These are phyloP conservation scores for Chalcis sispes DNA, from an alignment of 2,888 invertebrate species.

Conservation along the genomic window DNA sequence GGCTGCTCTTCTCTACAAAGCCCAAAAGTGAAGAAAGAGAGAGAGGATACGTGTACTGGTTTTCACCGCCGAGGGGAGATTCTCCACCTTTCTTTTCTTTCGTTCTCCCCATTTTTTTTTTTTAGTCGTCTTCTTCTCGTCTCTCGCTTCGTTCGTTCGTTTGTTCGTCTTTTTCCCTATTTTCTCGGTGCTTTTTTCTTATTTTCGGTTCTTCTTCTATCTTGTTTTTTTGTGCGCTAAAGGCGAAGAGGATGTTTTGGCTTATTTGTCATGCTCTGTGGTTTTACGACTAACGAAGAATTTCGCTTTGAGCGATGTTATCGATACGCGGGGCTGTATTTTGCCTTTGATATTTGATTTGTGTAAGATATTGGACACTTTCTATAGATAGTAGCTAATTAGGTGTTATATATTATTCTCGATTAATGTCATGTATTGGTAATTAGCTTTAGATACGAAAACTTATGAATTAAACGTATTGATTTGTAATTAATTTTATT, in stretches of 20 bases:
- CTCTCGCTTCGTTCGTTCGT: not conserved
- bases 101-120: not conserved
- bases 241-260: too few relatives aligned
- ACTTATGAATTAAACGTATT: too few relatives aligned
- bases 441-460: too few relatives aligned
- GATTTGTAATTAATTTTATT: too few relatives aligned
- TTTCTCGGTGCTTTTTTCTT: not conserved
- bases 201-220: not conserved
- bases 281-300: slow-evolving; percentile 20
- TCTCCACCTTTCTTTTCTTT: not conserved
- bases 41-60: slow-evolving; percentile 42
- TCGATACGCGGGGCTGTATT: not conserved
- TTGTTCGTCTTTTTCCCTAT: not conserved
- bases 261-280: not conserved
- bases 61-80: slow-evolving; percentile 12
- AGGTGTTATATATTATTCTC: too few relatives aligned
- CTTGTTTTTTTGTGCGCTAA: too few relatives aligned
- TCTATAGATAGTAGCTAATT: too few relatives aligned
- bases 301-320: not conserved
- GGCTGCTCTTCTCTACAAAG: slow-evolving; percentile 17
- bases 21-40: slow-evolving; percentile 38
- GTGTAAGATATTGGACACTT: not conserved
- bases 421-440: too few relatives aligned
- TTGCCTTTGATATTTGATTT: not conserved
- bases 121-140: not conserved